Percentiles rank a stretch among this genome's conserved stretches.
Conservation (phyloP, 2,113 vertebrate genomes). For the Paracanthobrama guichenoti region DNA sequence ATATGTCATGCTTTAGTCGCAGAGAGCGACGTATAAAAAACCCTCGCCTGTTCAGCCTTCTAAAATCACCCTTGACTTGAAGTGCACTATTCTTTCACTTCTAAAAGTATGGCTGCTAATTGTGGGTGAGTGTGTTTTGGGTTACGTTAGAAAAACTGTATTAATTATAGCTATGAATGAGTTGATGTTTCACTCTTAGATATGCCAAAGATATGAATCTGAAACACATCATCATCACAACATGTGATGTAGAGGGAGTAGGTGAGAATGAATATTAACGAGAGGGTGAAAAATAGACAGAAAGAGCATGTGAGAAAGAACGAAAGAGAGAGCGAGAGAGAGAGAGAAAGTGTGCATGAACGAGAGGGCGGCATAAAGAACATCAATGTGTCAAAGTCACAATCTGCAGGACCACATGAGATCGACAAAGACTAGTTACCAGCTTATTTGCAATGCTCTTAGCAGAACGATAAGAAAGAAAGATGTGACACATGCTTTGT, state of each 20-base stretch:
- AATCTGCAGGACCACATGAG: conserved; percentile 1
- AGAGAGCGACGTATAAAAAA: not conserved
- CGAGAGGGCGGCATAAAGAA: conserved; percentile 16
- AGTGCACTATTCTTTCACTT: not conserved
- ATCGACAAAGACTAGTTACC: conserved; percentile 1
- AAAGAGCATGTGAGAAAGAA: not conserved
- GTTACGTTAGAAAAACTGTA: not conserved
- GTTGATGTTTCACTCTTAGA: conserved; percentile 24
- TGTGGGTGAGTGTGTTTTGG: not conserved
- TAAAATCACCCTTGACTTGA: not conserved
- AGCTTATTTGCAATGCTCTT: not conserved
- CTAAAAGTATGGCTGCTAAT: not conserved
- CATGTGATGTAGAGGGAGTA: conserved; percentile 43
- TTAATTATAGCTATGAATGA: conserved; percentile 17
- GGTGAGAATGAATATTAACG: conserved; percentile 7
- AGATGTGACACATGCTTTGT: not conserved
- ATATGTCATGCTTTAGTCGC: conserved; percentile 36
- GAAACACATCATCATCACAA: conserved; percentile 40
- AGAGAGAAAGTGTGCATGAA: not conserved
- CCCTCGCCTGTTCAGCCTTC: not conserved
- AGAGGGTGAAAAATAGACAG: conserved; percentile 19
- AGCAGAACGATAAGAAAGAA: conserved; percentile 2
- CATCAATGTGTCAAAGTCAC: conserved; percentile 44
- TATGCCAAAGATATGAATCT: conserved; percentile 2
- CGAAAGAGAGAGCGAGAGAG: not conserved